Evolutionary conservation across 2,113 vertebrate genomes (phyloP).

Genomic region (Urocitellus parryii): DNA sequence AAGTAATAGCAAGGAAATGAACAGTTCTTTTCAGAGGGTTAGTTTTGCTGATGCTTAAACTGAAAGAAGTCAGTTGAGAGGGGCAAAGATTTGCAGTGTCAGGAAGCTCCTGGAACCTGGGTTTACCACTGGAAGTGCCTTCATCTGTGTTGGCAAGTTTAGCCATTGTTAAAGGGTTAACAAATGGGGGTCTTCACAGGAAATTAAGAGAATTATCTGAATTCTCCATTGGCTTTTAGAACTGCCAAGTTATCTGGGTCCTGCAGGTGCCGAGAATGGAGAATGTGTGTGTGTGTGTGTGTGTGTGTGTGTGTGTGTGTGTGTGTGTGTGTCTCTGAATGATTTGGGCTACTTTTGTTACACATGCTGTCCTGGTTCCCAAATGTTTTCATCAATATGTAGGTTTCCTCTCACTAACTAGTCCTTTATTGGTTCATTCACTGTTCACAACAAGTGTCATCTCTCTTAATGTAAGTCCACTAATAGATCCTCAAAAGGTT

Average conservation of each 20-base stretch:
- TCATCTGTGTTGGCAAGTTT: background rate
- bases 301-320: too few species aligned
- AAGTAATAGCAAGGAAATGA: background rate
- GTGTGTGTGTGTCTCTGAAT: too few species aligned
- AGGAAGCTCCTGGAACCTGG: background rate
- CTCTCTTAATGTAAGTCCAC: background rate
- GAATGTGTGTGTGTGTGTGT: too few species aligned
- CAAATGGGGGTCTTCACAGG: background rate
- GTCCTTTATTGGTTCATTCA: background rate
- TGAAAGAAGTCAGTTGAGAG: slow-evolving; percentile 10
- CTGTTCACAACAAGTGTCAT: slow-evolving; percentile 16
- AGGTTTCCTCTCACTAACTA: slow-evolving; percentile 5
- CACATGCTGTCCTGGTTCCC: slow-evolving; percentile 5
- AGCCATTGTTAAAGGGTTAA: slow-evolving; percentile 24
- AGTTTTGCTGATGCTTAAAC: background rate
- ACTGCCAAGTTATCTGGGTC: background rate
- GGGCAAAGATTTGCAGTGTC: background rate
- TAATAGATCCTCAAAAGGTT: background rate
- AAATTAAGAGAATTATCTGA: slow-evolving; percentile 1
- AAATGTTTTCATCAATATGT: background rate
- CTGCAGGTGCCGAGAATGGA: too few species aligned
- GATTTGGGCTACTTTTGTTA: background rate
- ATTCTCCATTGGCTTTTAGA: background rate
- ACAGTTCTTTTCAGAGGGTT: background rate
- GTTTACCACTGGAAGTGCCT: background rate